Evolutionary conservation across 2,888 invertebrate genomes (phyloP).

Genomic region (Nezara viridula): DNA sequence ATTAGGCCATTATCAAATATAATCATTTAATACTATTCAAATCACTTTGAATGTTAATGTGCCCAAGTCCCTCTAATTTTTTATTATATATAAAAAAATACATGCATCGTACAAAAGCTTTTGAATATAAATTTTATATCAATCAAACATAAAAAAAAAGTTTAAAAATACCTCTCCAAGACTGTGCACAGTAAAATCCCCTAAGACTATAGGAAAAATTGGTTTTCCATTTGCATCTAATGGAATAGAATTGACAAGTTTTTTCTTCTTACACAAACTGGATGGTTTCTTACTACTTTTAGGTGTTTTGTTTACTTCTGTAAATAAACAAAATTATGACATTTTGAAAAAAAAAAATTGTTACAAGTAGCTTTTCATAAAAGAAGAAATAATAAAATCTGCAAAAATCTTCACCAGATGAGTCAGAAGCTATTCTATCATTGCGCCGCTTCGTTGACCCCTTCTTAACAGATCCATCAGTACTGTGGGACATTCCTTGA

Average conservation of each 20-base stretch:
- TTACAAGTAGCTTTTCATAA: neutral
- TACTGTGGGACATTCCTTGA: neutral
- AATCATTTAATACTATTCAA: no score
- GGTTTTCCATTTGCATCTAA: constrained; percentile 78
- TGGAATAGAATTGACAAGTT: constrained; percentile 76
- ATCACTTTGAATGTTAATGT: no score
- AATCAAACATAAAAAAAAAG: no score
- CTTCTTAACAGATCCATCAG: constrained; percentile 51
- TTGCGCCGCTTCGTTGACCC: constrained; percentile 60
- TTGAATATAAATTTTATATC: no score
- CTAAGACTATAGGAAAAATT: constrained; percentile 80
- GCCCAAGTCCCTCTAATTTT: no score
- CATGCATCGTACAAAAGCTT: no score
- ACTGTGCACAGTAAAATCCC: constrained; percentile 80
- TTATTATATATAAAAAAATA: no score
- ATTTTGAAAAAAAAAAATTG: neutral
- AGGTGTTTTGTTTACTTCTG: constrained; percentile 57
- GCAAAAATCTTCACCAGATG: constrained; percentile 56
- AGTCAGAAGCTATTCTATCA: constrained; percentile 60
- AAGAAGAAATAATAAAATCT: neutral
- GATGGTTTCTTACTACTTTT: constrained; percentile 62
- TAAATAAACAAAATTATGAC: constrained; percentile 12
- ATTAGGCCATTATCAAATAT: no score
- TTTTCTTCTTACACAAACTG: constrained; percentile 66
- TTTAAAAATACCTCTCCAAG: constrained; percentile 76